Conservation (phyloP, 1,140 invertebrate genomes). For the Ceratoteleas bidentatus region DNA sequence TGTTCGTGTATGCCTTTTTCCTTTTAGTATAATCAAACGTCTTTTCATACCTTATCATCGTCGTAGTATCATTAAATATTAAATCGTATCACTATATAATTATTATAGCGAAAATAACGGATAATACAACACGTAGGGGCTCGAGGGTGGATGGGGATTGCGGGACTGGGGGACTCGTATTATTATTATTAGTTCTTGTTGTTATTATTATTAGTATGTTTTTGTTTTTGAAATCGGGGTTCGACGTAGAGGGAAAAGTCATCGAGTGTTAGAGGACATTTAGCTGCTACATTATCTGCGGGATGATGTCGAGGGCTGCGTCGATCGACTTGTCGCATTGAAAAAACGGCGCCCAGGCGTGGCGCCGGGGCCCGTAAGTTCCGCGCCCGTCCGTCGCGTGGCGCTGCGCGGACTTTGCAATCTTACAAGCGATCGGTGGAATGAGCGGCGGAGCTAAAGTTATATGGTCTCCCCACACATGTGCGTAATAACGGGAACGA, state of each 20-base stretch:
- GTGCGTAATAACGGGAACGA: slow-evolving; percentile 81
- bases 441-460: slow-evolving; percentile 80
- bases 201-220: slow-evolving; percentile 44
- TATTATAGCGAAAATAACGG: slow-evolving; percentile 82
- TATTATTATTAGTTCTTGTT: slow-evolving; percentile 46
- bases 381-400: slow-evolving; percentile 47
- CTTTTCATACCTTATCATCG: slow-evolving; percentile 81
- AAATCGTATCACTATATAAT: slow-evolving; percentile 80
- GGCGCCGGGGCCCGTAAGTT: slow-evolving; percentile 24
- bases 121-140: slow-evolving; percentile 82
- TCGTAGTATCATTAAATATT: slow-evolving; percentile 82
- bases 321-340: slow-evolving; percentile 61
- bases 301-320: slow-evolving; percentile 65
- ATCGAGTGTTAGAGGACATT: slow-evolving; percentile 69
- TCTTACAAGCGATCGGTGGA: slow-evolving; percentile 68
- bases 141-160: slow-evolving; percentile 70
- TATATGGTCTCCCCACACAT: slow-evolving; percentile 82
- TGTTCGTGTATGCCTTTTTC: slow-evolving; percentile 69
- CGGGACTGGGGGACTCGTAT: slow-evolving; percentile 27
- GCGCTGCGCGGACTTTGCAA: slow-evolving; percentile 56
- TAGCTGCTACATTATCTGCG: slow-evolving; percentile 73
- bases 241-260: slow-evolving; percentile 64
- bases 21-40: slow-evolving; percentile 79
- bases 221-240: slow-evolving; percentile 51
- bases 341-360: slow-evolving; percentile 38